phyloP scores from a whole-genome alignment of 2,113 vertebrate genomes.

The Macroglossus sobrinus region DNA sequence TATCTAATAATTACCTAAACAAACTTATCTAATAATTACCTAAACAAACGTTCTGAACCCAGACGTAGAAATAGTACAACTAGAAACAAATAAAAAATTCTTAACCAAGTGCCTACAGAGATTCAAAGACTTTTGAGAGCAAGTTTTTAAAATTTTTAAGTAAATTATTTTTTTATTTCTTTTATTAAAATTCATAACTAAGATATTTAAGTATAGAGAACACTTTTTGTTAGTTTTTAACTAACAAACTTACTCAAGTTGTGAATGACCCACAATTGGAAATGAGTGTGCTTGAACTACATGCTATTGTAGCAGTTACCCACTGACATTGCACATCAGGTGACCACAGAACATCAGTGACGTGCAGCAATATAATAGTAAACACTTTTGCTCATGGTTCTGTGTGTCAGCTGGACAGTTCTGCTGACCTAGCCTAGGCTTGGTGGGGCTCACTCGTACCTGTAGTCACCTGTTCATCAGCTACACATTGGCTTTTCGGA shows the following conservation, averaged over 20 bases:
- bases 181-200: background rate
- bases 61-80: background rate
- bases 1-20: background rate
- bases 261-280: background rate
- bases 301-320: background rate
- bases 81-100: background rate
- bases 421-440: background rate
- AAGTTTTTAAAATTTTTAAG: background rate
- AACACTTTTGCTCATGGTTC: background rate
- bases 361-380: background rate
- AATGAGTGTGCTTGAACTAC: background rate
- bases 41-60: background rate
- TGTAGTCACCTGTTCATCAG: background rate
- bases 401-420: background rate
- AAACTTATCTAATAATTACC: background rate
- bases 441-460: accelerated
- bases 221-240: background rate
- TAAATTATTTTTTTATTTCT: background rate
- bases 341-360: background rate
- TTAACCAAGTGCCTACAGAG: background rate
- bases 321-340: background rate
- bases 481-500: background rate
- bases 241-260: background rate
- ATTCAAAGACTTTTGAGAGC: background rate
- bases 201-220: background rate